phyloP scores from a whole-genome alignment of 1,140 invertebrate genomes.

The Cyclina sinensis region DNA sequence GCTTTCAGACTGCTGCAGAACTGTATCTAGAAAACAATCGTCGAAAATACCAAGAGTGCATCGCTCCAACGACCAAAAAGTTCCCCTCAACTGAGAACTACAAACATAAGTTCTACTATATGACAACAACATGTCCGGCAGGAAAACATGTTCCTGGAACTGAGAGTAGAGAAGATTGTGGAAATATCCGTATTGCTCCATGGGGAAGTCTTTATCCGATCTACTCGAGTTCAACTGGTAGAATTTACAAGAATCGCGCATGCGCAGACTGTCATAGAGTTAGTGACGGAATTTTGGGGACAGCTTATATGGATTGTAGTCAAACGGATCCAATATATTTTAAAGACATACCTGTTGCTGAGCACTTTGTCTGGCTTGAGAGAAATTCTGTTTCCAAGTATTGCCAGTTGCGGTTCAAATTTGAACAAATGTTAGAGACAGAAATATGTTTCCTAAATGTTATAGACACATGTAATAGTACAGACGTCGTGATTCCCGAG shows the following conservation, averaged over 20 bases:
- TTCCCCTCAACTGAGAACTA: too few relatives aligned
- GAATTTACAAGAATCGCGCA: conserved; percentile 30
- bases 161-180: neutral
- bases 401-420: neutral
- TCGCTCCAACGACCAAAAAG: neutral
- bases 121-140: neutral
- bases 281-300: neutral
- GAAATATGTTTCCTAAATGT: neutral
- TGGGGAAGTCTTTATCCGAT: conserved; percentile 32
- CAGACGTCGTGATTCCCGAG: neutral
- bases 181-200: neutral
- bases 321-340: neutral
- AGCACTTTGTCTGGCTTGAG: neutral
- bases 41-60: neutral
- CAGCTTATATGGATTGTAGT: neutral
- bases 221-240: neutral
- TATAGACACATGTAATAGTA: neutral
- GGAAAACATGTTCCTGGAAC: neutral
- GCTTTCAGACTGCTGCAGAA: neutral
- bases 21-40: too few relatives aligned
- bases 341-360: neutral
- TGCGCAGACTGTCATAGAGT: conserved; percentile 17
- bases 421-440: neutral
- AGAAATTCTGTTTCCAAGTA: neutral
- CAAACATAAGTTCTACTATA: neutral